Base-by-base conservation (phyloP, 2,888 invertebrate genomes). In the Eustalomyia histrio region DNA sequence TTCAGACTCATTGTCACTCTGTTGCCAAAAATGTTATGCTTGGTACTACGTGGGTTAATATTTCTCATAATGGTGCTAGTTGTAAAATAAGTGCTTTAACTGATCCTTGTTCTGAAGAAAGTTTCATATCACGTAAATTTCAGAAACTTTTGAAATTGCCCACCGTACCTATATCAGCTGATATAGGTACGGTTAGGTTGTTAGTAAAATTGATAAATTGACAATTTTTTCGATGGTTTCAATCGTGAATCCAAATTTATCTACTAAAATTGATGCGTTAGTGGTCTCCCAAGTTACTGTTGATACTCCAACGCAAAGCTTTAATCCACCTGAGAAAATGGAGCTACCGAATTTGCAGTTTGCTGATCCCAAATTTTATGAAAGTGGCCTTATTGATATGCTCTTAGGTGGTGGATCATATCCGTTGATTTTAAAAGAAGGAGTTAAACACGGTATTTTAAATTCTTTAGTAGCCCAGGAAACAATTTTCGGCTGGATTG, bases 391-490 rank as follows among this genome's bases (percentile, higher is more conserved):
- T 0, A 14, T 39, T 12, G 39, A 39, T 39, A 39, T 39, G 10
- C 6, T 39, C 0, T 14, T 39, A 12, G 64, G 50, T 2, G 73
- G 73, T 18, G 50, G 58, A 33, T 1, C 63, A 0, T 73, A 73
- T n/a, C 73, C 58, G 0, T 2, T 14, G 0, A 64, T 73, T 64
- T 29, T 73, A 6, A 47, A 18, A 9, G 57, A 29, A 2, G 73
- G 73, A 9, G 64, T 73, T n/a, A 12, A 53, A 14, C 65, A 67
- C 60, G 67, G 67, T 17, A 43, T 67, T 52, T 17, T 67, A 17
- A 60, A 52, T 14, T 60, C 57, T 0, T 12, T 58, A 10, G 73
- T 73, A 14, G 73, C 64, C 18, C 73, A 50, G 33, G 16, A 74
- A 12, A 65, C 52, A 12, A 55, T 73, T 1, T 53, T 52, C 17